These are phyloP conservation scores for Acanthacorydalis orientalis DNA, from an alignment of 2,888 invertebrate genomes.

Conservation along the genomic window DNA sequence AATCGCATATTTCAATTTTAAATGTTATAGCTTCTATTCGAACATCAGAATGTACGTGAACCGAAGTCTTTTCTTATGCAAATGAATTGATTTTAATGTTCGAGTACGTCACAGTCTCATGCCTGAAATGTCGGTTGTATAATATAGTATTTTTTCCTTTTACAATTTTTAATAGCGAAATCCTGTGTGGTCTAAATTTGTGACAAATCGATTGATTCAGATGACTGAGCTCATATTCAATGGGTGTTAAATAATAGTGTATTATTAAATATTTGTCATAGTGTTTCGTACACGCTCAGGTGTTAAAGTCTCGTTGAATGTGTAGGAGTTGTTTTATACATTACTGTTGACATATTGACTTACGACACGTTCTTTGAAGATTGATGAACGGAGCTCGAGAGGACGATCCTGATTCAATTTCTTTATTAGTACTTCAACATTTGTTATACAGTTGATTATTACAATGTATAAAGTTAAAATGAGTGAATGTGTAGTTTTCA, in stretches of 20 bases:
- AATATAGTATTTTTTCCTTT: background rate
- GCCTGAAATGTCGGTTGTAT: too few species aligned
- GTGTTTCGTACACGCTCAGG: background rate
- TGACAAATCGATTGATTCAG: slow-evolving; percentile 7
- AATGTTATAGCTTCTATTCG: slow-evolving; percentile 9
- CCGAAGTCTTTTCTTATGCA: background rate
- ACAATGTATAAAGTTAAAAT: too few species aligned
- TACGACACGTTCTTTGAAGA: too few species aligned
- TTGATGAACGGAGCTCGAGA: too few species aligned
- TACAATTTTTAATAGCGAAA: slow-evolving; percentile 1
- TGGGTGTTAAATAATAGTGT: slow-evolving; percentile 4
- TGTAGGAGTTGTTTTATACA: background rate
- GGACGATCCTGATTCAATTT: too few species aligned
- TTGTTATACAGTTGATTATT: too few species aligned
- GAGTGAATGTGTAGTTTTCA: too few species aligned
- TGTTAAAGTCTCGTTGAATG: background rate
- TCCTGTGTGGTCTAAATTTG: slow-evolving; percentile 7
- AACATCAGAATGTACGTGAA: background rate
- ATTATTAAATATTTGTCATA: slow-evolving; percentile 3
- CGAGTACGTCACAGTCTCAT: too few species aligned
- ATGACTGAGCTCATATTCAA: slow-evolving; percentile 4
- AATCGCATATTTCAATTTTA: slow-evolving; percentile 21
- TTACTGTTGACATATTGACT: too few species aligned
- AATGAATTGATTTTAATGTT: too few species aligned
- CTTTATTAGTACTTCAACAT: too few species aligned